A percentile compares a stretch with the other conserved stretches of the same genome.
phyloP scores from a whole-genome alignment of 2,113 vertebrate genomes.

The Actenoides hombroni region DNA sequence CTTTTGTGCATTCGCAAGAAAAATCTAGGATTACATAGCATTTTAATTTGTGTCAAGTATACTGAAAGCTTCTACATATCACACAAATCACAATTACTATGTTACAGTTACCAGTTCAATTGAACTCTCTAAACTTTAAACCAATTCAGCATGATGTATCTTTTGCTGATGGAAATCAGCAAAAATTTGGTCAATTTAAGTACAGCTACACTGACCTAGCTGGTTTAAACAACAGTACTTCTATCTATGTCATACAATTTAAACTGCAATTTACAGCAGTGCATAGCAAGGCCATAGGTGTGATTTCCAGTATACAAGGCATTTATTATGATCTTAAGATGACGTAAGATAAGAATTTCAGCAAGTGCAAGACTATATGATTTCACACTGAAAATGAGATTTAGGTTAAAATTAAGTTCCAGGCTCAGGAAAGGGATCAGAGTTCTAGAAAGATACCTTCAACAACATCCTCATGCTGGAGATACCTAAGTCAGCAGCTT shows the following conservation, averaged over 20 bases:
- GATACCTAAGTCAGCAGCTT: neutral
- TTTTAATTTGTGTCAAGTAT: neutral
- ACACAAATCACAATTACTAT: neutral
- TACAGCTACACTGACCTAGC: neutral
- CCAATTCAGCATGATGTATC: neutral
- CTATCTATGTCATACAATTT: neutral
- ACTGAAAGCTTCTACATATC: neutral
- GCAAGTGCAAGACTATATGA: neutral
- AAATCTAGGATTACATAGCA: neutral
- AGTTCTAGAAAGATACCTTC: neutral
- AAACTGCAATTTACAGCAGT: neutral
- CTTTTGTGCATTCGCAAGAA: neutral
- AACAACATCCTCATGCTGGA: neutral
- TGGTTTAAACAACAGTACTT: neutral
- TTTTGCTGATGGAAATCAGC: neutral
- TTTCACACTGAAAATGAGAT: neutral
- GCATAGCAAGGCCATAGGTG: neutral
- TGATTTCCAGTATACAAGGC: neutral
- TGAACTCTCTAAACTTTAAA: neutral
- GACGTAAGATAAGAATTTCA: neutral
- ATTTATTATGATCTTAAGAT: neutral
- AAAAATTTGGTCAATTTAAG: neutral
- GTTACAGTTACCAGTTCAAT: neutral
- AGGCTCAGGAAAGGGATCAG: neutral
- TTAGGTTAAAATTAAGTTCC: neutral